Conservation (phyloP, 2,797 vertebrate genomes). For the Brachymystax lenok region DNA sequence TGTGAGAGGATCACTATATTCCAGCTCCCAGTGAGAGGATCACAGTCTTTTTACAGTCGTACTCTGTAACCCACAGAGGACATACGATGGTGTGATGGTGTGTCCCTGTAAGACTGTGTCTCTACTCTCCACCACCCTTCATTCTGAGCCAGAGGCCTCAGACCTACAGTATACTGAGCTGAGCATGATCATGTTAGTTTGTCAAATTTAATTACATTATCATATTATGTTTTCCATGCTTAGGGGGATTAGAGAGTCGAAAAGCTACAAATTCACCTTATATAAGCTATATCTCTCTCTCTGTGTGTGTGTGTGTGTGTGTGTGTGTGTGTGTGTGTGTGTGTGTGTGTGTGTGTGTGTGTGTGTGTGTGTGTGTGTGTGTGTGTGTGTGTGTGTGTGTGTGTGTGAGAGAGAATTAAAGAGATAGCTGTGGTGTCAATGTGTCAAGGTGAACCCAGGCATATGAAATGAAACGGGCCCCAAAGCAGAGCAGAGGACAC, state of each 20-base stretch:
- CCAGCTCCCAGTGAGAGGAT: no score
- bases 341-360: no score
- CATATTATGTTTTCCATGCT: constrained; percentile 29
- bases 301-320: no score
- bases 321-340: no score
- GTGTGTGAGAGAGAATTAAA: constrained; percentile 19
- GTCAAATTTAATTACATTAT: constrained; percentile 39
- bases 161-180: neutral
- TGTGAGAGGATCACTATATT: no score
- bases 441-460: constrained; percentile 10
- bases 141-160: no score
- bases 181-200: constrained; percentile 28
- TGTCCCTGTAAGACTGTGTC: no score
- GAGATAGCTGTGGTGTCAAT: constrained; percentile 13
- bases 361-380: neutral
- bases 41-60: no score
- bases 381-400: no score
- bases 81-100: no score
- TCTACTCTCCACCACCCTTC: no score
- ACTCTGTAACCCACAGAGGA: no score
- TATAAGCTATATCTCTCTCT: constrained; percentile 7
- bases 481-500: neutral
- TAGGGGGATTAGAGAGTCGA: constrained; percentile 26
- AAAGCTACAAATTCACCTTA: constrained; percentile 25
- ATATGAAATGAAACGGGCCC: neutral